phyloP scores from a whole-genome alignment of 2,888 invertebrate genomes.

The Eilema griseolum region DNA sequence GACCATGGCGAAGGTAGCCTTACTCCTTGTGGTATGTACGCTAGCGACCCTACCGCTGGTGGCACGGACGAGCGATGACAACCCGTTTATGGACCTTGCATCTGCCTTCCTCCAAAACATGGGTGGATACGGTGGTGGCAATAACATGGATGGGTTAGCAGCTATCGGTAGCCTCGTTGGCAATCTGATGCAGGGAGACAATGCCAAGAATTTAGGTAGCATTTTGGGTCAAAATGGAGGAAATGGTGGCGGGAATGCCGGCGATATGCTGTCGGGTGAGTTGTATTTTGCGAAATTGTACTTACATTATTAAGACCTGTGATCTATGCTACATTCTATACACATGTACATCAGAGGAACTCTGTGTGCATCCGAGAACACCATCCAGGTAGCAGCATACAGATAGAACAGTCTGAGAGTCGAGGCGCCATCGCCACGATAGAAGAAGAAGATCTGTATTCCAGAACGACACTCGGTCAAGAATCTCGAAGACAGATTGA shows the following conservation, averaged over 20 bases:
- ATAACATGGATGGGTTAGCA: conserved; percentile 78
- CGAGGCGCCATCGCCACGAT: no score
- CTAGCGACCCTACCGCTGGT: conserved; percentile 64
- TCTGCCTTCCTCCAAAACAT: conserved; percentile 90
- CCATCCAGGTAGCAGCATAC: no score
- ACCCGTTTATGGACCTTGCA: conserved; percentile 90
- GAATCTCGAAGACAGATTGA: no score
- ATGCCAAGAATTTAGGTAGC: conserved; percentile 85
- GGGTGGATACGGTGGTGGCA: conserved; percentile 64
- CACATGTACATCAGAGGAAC: no score
- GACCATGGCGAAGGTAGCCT: conserved; percentile 64
- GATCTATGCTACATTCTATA: no score
- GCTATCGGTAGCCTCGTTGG: conserved; percentile 90
- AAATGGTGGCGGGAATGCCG: conserved; percentile 67
- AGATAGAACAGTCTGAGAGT: no score
- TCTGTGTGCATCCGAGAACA: no score
- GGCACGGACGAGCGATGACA: conserved; percentile 77
- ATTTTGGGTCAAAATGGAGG: conserved; percentile 71
- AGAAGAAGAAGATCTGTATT: no score
- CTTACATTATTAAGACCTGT: neutral
- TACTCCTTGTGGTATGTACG: conserved; percentile 63
- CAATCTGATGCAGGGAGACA: conserved; percentile 90
- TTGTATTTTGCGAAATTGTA: neutral
- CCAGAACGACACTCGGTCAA: no score
- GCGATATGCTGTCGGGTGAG: conserved; percentile 83